Conservation (phyloP, 2,888 invertebrate species). For the Brassicogethes aeneus region DNA sequence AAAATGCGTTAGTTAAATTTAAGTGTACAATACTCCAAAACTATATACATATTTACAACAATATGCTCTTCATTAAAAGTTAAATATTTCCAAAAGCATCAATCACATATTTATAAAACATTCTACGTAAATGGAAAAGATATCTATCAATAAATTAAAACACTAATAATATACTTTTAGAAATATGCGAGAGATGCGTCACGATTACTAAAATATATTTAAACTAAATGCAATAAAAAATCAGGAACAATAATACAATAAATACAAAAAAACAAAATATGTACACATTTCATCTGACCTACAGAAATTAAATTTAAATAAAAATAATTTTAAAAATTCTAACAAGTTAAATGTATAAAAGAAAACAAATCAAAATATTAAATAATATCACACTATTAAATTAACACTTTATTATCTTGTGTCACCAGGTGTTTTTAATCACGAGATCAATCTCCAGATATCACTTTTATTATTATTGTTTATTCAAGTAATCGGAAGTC, state of each 20-base stretch:
- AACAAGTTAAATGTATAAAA: conserved; percentile 33
- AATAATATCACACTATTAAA: conserved; percentile 43
- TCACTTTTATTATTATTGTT: conserved; percentile 22
- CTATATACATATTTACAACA: conserved; percentile 35
- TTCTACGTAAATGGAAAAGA: conserved; percentile 11
- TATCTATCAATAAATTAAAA: conserved; percentile 18
- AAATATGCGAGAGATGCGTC: conserved; percentile 13
- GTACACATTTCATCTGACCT: conserved; percentile 29
- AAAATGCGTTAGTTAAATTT: conserved; percentile 14
- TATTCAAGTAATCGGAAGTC: too few species aligned
- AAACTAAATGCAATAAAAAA: conserved; percentile 24
- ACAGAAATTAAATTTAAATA: conserved; percentile 31
- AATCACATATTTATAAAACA: conserved; percentile 10
- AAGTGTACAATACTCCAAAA: conserved; percentile 24
- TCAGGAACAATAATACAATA: conserved; percentile 41
- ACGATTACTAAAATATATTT: conserved; percentile 11
- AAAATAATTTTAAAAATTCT: conserved; percentile 35
- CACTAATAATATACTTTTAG: conserved; percentile 6
- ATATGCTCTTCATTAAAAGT: conserved; percentile 19
- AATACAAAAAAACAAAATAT: conserved; percentile 37
- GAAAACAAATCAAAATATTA: conserved; percentile 41
- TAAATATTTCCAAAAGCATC: conserved; percentile 6
- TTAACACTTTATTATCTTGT: conserved; percentile 34
- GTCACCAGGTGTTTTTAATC: conserved; percentile 36
- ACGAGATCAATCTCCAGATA: conserved; percentile 39